These are phyloP conservation scores for Ochropleura plecta DNA, from an alignment of 2,888 invertebrate species.

Conservation along the genomic window DNA sequence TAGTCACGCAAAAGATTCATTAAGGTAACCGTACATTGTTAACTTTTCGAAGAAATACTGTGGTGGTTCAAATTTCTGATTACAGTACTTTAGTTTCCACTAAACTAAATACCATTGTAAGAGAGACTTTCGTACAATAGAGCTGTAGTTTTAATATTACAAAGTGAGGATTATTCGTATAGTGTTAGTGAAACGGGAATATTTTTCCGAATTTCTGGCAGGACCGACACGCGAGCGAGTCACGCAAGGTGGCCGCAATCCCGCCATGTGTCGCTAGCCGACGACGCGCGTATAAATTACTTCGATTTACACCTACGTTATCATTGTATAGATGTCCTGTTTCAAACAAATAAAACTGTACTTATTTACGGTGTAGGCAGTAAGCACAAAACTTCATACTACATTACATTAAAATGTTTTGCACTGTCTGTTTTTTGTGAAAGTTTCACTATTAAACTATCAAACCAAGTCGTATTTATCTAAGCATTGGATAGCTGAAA, in stretches of 20 bases:
- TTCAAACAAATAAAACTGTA: background rate
- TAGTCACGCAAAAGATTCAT: constrained; percentile 54
- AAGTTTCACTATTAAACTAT: background rate
- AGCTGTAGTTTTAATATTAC: constrained; percentile 8
- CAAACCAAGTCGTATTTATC: background rate
- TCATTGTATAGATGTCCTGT: constrained; percentile 31
- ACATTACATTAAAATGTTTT: too few species aligned
- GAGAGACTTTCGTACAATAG: constrained; percentile 6
- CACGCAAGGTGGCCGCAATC: constrained; percentile 54
- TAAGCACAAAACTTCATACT: background rate
- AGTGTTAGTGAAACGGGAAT: constrained; percentile 22
- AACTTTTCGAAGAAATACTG: constrained; percentile 40
- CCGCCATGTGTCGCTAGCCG: constrained; percentile 37
- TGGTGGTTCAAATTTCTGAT: constrained; percentile 34
- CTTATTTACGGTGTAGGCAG: background rate
- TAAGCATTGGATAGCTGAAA: background rate
- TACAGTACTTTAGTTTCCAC: constrained; percentile 24
- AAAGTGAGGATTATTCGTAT: constrained; percentile 13
- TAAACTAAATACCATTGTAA: constrained; percentile 9
- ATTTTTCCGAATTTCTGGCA: constrained; percentile 27
- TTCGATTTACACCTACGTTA: constrained; percentile 32
- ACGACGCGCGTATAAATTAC: constrained; percentile 32
- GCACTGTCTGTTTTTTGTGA: background rate
- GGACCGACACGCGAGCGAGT: constrained; percentile 44
- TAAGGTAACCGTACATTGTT: constrained; percentile 13